Percentiles rank a stretch among this genome's conserved stretches.
These are phyloP conservation scores for Clarias platycephalus DNA, from an alignment of 2,797 vertebrate genomes.

Conservation along the genomic window DNA sequence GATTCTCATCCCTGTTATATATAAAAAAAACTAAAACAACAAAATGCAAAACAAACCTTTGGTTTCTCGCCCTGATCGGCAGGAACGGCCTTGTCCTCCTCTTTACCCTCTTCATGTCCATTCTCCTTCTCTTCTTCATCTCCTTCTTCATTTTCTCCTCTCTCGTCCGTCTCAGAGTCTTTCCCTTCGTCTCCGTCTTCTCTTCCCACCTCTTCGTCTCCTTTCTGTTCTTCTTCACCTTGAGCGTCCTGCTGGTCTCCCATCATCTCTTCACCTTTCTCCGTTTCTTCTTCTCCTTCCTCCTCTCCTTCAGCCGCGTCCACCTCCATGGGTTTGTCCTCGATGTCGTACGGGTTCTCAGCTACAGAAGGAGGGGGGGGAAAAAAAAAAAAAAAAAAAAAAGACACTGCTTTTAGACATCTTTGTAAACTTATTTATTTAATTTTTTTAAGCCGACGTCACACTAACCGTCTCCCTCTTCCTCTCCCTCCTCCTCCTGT, in stretches of 20 bases:
- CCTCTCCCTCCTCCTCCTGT: conserved; percentile 66
- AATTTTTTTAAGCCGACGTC: background rate
- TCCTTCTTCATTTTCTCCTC: conserved; percentile 56
- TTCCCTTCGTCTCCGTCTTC: conserved; percentile 62
- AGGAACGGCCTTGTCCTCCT: conserved; percentile 64
- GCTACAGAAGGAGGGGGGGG: conserved; percentile 60
- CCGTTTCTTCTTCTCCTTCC: conserved; percentile 48
- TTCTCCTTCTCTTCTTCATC: conserved; percentile 61
- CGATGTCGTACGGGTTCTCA: conserved; percentile 85
- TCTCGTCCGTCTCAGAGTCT: conserved; percentile 62
- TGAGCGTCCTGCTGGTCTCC: no score
- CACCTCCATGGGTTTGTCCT: conserved; percentile 74
- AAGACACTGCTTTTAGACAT: background rate
- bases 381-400: background rate
- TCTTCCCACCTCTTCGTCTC: conserved; percentile 67
- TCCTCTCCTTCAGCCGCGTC: conserved; percentile 69
- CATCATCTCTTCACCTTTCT: conserved; percentile 55
- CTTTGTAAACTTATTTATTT: no score
- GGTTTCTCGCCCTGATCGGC: conserved; percentile 75
- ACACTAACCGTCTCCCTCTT: conserved; percentile 64
- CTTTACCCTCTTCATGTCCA: conserved; percentile 60
- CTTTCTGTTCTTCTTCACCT: conserved; percentile 62
- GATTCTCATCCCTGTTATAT: no score
- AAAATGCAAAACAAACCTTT: conserved; percentile 74
- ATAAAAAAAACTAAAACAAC: background rate